Percentiles rank a stretch among this genome's conserved stretches.
Conservation (phyloP, 2,113 vertebrate genomes). For the Pelecanoides urinatrix region DNA sequence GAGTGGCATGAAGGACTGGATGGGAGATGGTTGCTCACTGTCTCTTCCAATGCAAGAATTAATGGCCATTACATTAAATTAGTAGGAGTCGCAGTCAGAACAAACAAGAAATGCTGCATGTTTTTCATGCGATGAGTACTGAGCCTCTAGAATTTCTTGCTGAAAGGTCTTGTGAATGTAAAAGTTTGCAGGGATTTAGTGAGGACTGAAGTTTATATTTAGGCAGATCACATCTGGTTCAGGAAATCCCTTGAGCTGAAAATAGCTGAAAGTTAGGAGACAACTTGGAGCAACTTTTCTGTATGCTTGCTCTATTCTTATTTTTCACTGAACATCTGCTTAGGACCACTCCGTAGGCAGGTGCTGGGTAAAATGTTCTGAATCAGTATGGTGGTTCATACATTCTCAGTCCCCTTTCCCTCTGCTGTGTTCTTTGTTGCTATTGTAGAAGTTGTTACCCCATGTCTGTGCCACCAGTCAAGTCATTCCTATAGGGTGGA, state of each 20-base stretch:
- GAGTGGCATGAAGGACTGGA: background rate
- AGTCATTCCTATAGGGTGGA: background rate
- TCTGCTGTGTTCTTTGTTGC: background rate
- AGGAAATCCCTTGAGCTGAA: background rate
- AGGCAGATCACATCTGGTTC: background rate
- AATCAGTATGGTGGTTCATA: background rate
- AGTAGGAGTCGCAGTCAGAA: background rate
- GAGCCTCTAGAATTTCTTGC: background rate
- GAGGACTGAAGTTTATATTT: background rate
- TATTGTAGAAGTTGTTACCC: background rate
- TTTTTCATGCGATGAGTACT: background rate
- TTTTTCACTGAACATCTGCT: background rate
- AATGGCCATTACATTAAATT: background rate
- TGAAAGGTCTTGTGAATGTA: background rate
- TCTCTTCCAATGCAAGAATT: background rate
- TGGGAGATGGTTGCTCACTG: background rate
- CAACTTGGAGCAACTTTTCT: background rate
- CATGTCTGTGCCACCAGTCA: background rate
- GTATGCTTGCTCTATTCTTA: background rate
- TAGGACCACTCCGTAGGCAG: background rate
- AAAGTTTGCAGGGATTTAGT: background rate
- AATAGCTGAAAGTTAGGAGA: background rate
- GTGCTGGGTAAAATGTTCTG: background rate
- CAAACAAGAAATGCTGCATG: background rate
- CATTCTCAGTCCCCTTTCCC: background rate